A percentile compares a stretch with the other conserved stretches of the same genome.
Conservation (phyloP, 2,113 vertebrate genomes). For the Notothenia coriiceps region DNA sequence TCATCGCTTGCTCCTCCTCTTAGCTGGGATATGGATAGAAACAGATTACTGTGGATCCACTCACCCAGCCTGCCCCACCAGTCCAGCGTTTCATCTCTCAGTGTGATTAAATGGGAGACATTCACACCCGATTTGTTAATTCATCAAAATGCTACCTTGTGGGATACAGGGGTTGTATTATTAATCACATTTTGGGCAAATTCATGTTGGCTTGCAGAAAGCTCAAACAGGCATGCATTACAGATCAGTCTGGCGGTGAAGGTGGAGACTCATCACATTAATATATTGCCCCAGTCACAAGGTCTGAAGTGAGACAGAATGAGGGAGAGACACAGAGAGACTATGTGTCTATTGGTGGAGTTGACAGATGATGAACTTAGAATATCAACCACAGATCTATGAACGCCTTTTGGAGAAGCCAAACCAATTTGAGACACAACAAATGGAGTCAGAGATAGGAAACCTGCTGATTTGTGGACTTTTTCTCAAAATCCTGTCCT, state of each 20-base stretch:
- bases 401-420: slow-evolving; percentile 18
- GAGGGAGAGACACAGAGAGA: background rate
- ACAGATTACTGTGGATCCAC: slow-evolving; percentile 67
- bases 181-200: slow-evolving; percentile 78
- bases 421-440: slow-evolving; percentile 38
- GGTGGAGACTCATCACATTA: slow-evolving; percentile 46
- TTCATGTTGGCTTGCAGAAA: slow-evolving; percentile 68
- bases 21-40: slow-evolving; percentile 57
- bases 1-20: slow-evolving; percentile 60
- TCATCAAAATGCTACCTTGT: slow-evolving; percentile 76
- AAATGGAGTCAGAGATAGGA: slow-evolving; percentile 40
- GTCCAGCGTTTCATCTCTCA: slow-evolving; percentile 70
- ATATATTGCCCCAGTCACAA: slow-evolving; percentile 59
- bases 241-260: slow-evolving; percentile 69
- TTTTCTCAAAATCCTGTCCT: slow-evolving; percentile 15
- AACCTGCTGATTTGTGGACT: slow-evolving; percentile 44
- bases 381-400: slow-evolving; percentile 44
- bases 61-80: slow-evolving; percentile 50
- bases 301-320: slow-evolving; percentile 52
- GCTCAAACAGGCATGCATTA: slow-evolving; percentile 64
- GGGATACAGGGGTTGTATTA: slow-evolving; percentile 69
- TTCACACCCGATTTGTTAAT: slow-evolving; percentile 79
- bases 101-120: slow-evolving; percentile 75
- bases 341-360: slow-evolving; percentile 23
- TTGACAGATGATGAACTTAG: slow-evolving; percentile 45